Conservation (phyloP, 1,140 invertebrate species). For the Spodoptera litura region DNA sequence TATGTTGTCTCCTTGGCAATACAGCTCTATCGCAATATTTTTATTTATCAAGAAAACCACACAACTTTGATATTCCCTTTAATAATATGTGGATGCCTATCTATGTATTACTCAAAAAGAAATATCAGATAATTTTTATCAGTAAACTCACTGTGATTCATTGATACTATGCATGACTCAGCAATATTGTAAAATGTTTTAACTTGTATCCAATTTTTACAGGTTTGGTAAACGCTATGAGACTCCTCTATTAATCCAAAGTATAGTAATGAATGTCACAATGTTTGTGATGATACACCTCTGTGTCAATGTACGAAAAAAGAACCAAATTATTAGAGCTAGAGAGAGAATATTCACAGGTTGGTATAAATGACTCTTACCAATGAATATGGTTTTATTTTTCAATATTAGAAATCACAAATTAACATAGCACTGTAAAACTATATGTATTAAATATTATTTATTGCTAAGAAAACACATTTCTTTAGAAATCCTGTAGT, state of each 20-base stretch:
- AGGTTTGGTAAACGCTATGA: conserved; percentile 99
- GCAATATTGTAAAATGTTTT: too few species aligned
- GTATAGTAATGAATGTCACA: conserved; percentile 98
- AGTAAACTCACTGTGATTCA: too few species aligned
- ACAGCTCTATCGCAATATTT: too few species aligned
- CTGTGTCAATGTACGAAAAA: conserved; percentile 95
- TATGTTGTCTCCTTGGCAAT: too few species aligned
- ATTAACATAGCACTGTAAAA: conserved; percentile 31
- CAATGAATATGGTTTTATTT: conserved; percentile 15
- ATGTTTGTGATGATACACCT: conserved; percentile 98
- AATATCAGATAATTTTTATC: too few species aligned
- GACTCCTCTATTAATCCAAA: conserved; percentile 97
- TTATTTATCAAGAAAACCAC: too few species aligned
- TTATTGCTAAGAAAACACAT: conserved; percentile 16
- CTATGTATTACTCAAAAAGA: too few species aligned
- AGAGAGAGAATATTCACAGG: conserved; percentile 95
- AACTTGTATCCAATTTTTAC: conserved; percentile 60
- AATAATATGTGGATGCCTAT: too few species aligned
- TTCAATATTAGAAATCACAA: conserved; percentile 1
- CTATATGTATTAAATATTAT: conserved; percentile 7
- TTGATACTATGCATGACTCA: too few species aligned
- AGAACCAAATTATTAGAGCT: conserved; percentile 92
- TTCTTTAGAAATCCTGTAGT: conserved; percentile 10
- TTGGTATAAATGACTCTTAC: conserved; percentile 80
- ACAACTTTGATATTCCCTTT: too few species aligned